Conservation (phyloP, 1,140 invertebrate species). For the Latrodectus geometricus region DNA sequence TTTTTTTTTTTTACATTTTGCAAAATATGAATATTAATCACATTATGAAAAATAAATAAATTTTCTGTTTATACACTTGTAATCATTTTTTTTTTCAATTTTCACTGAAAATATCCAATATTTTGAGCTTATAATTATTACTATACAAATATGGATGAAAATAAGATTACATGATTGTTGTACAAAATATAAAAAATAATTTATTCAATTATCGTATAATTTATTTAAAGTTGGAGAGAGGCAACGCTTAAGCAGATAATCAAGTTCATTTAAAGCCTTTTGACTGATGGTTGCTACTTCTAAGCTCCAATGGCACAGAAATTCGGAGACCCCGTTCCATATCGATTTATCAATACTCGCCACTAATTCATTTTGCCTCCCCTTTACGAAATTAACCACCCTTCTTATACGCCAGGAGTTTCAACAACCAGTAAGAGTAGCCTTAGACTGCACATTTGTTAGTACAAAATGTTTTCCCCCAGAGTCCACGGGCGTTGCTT, state of each 20-base stretch:
- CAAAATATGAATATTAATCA: too few relatives aligned
- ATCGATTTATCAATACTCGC: slow-evolving; percentile 47
- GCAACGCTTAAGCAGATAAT: slow-evolving; percentile 12
- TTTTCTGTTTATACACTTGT: too few relatives aligned
- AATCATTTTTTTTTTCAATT: too few relatives aligned
- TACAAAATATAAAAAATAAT: too few relatives aligned
- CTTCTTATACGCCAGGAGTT: slow-evolving; percentile 29
- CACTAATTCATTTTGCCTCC: slow-evolving; percentile 46
- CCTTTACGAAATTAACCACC: slow-evolving; percentile 24
- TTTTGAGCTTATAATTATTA: too few relatives aligned
- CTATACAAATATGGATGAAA: too few relatives aligned
- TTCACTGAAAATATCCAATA: too few relatives aligned
- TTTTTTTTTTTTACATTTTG: too few relatives aligned
- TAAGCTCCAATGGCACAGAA: slow-evolving; percentile 18
- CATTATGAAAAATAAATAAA: too few relatives aligned
- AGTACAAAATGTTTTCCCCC: not conserved
- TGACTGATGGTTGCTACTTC: slow-evolving; percentile 37
- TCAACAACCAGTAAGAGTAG: slow-evolving; percentile 16
- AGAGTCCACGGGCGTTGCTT: not conserved
- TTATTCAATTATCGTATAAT: too few relatives aligned
- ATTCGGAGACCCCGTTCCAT: not conserved
- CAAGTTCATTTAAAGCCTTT: slow-evolving; percentile 37
- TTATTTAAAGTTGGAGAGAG: too few relatives aligned
- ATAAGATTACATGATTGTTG: too few relatives aligned
- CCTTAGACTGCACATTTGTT: slow-evolving; percentile 20